Percentiles rank a stretch among this genome's conserved stretches.
phyloP scores from a whole-genome alignment of 2,113 vertebrate species.

The Morone saxatilis region DNA sequence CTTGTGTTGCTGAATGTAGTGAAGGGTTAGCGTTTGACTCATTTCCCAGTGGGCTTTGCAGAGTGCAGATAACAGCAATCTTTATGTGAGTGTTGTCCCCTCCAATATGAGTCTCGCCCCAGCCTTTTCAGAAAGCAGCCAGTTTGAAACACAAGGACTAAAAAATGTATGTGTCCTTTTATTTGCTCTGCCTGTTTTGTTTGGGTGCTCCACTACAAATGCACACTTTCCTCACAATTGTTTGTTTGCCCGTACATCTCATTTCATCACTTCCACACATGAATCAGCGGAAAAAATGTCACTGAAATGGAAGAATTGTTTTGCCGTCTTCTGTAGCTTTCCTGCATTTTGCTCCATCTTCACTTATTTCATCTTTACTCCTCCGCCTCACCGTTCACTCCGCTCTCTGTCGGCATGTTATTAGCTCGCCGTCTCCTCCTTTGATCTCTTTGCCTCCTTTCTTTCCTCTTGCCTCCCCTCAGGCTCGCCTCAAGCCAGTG shows the following conservation, averaged over 20 bases:
- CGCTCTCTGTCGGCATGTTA: background rate
- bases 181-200: slow-evolving; percentile 67
- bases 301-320: slow-evolving; percentile 41
- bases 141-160: slow-evolving; percentile 50
- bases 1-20: slow-evolving; percentile 31
- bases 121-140: slow-evolving; percentile 46
- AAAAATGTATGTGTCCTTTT: slow-evolving; percentile 65
- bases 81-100: slow-evolving; percentile 37
- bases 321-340: slow-evolving; percentile 3
- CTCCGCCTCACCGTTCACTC: background rate
- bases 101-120: slow-evolving; percentile 23
- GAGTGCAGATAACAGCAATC: slow-evolving; percentile 58
- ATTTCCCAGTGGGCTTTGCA: slow-evolving; percentile 54
- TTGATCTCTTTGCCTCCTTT: slow-evolving; percentile 22
- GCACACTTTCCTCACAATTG: slow-evolving; percentile 29
- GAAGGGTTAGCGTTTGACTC: slow-evolving; percentile 46
- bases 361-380: slow-evolving; percentile 36
- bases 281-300: slow-evolving; percentile 16
- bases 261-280: slow-evolving; percentile 49
- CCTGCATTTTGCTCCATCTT: slow-evolving; percentile 32
- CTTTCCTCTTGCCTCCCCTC: slow-evolving; percentile 17
- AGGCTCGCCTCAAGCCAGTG: slow-evolving; percentile 93
- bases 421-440: slow-evolving; percentile 69
- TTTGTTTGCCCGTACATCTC: slow-evolving; percentile 10
- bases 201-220: slow-evolving; percentile 41